Evolutionary conservation across 2,797 vertebrate species (phyloP).

Genomic region (Pseudocheirus occidentalis): DNA sequence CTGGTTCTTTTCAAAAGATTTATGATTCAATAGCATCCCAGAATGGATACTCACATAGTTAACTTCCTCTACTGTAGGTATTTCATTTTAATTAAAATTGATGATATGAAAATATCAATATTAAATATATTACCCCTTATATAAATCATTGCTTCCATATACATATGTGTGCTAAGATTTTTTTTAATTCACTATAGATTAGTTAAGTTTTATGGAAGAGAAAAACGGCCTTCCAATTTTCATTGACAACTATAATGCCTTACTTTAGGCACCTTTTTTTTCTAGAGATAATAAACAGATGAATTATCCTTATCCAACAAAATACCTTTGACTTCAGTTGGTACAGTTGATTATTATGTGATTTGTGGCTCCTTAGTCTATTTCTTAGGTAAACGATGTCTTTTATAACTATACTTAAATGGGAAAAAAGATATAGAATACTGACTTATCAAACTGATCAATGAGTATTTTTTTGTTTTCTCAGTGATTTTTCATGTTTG

Average conservation of each 20-base stretch:
- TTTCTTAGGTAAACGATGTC: not conserved
- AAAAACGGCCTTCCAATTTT: not conserved
- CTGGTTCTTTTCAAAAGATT: not conserved
- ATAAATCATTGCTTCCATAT: constrained; percentile 46
- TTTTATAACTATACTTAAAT: not conserved
- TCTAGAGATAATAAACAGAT: not conserved
- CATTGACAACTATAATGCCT: not conserved
- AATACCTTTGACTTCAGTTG: not conserved
- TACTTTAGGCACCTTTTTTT: not conserved
- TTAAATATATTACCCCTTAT: constrained; percentile 42
- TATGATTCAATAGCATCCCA: constrained; percentile 14
- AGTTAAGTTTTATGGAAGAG: constrained; percentile 24
- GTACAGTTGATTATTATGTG: not conserved
- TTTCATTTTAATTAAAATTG: constrained; percentile 46
- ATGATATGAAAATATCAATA: constrained; percentile 47
- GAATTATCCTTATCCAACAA: not conserved
- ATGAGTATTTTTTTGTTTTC: not conserved
- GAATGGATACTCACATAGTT: not conserved
- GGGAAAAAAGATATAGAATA: not conserved
- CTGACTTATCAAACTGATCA: not conserved
- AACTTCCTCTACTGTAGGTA: constrained; percentile 23
- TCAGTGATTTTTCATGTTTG: not conserved
- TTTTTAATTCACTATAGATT: constrained; percentile 23
- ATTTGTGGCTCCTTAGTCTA: not conserved
- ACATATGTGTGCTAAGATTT: not conserved